Percentiles rank a stretch among this genome's conserved stretches.
phyloP scores from a whole-genome alignment of 2,113 vertebrate species.

The Phrynosoma blainvillii region DNA sequence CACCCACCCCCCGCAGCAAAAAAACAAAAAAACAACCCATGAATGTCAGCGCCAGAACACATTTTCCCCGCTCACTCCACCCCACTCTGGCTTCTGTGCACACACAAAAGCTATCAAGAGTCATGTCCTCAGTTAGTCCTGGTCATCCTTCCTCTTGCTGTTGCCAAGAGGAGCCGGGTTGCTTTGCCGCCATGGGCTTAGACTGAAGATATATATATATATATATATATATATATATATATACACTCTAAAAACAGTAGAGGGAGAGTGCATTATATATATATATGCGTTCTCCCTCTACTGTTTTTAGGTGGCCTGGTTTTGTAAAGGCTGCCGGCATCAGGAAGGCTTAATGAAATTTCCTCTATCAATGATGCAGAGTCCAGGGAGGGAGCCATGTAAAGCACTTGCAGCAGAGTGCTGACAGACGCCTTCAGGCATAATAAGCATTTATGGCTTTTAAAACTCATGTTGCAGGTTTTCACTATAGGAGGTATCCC shows the following conservation, averaged over 20 bases:
- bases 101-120: not conserved
- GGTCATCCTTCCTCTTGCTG: not conserved
- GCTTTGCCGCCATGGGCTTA: not conserved
- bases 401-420: not conserved
- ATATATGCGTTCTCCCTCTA: too few relatives aligned
- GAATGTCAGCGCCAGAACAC: too few relatives aligned
- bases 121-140: not conserved
- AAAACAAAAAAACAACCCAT: not conserved
- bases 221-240: too few relatives aligned
- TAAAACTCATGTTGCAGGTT: not conserved
- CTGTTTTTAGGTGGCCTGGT: not conserved
- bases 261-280: too few relatives aligned
- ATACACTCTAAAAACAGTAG: too few relatives aligned
- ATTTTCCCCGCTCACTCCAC: not conserved
- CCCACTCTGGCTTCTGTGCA: not conserved
- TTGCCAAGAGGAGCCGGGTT: too few relatives aligned
- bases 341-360: not conserved
- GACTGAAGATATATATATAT: too few relatives aligned
- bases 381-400: not conserved
- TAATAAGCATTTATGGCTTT: not conserved
- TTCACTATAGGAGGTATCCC: not conserved
- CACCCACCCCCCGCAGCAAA: too few relatives aligned
- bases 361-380: not conserved
- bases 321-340: not conserved
- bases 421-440: not conserved